Percentiles rank a stretch among this genome's conserved stretches.
Conservation (phyloP, 2,797 vertebrate species). For the Loriculus beryllinus region DNA sequence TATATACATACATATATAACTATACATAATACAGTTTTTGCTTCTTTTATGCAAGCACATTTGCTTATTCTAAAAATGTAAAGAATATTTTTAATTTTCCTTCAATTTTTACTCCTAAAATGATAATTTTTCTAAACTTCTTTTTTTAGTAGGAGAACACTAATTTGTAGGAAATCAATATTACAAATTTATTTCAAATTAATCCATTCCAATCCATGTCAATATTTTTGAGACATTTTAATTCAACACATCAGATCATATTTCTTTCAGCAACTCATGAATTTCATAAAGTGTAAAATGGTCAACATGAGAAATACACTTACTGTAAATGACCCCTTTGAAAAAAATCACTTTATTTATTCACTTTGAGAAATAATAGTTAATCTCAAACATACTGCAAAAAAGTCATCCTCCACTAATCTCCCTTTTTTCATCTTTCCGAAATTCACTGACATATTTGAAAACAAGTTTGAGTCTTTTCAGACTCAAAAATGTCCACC, state of each 20-base stretch:
- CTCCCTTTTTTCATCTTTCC: background rate
- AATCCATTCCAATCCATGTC: background rate
- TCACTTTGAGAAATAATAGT: background rate
- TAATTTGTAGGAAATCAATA: background rate
- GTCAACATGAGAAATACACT: background rate
- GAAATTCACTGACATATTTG: background rate
- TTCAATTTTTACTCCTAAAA: background rate
- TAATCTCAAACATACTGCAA: background rate
- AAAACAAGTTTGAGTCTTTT: background rate
- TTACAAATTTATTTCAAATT: background rate
- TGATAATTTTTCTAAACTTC: background rate
- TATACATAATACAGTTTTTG: background rate
- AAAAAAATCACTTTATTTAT: background rate
- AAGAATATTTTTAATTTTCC: background rate
- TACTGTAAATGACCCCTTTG: background rate
- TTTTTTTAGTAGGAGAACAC: background rate
- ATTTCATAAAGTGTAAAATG: background rate
- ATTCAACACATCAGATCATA: background rate
- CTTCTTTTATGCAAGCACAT: background rate
- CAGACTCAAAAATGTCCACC: background rate
- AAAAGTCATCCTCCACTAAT: background rate
- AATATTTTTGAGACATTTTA: background rate
- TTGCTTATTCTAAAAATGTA: background rate
- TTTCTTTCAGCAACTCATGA: background rate
- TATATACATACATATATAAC: background rate